Evolutionary conservation across 2,113 vertebrate genomes (phyloP), one percentile per base, ranked within the genome.

Genomic region (Nematolebias whitei): DNA sequence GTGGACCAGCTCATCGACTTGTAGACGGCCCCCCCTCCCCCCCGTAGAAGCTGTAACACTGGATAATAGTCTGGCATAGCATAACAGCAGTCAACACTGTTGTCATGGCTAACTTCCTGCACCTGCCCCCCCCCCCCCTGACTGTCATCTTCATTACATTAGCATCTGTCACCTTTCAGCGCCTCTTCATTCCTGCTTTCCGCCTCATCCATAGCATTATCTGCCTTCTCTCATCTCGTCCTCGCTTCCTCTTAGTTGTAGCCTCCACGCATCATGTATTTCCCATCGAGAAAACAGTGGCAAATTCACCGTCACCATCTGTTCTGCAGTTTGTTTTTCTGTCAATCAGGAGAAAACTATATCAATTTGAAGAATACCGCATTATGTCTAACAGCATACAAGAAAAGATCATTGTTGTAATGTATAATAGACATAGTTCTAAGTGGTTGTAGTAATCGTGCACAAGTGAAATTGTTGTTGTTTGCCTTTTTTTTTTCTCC

Each of bases 1-100:
- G 96, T 99, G 95, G 98, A 99, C 93, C 98, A 99, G 95, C 98
- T 99, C 91, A 99, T 99, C 95, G 97, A 99, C 94, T 95, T 99
- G 94, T 99, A 98, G 94, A 76, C 80, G 71, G 7, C 49, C 24
- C 45, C 29, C 23, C 35, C 44, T 12, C 19, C 52, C 77, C 69
- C 60, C 78, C 13, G 19, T 79, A 88, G 84, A 78, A 58, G 84
- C 86, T 69, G 71, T 85, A 80, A 86, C 79, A 72, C 70, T 80
- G 84, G 85, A 88, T 86, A 68, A 82, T 62, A 82, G 76, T 78
- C 77, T 78, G 79, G 79, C 78, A 76, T 74, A 83, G 81, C 76
- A 82, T 81, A 85, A 79, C 82, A 39, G 68, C 85, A 76, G 82
- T 78, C 84, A 78, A 71, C 76, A 80, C 68, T 78, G 73, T 84